Evolutionary conservation across 30 jellyfish, hydroid and myxozoan genomes (phyloP).

Genomic region (Turritopsis dohrnii): DNA sequence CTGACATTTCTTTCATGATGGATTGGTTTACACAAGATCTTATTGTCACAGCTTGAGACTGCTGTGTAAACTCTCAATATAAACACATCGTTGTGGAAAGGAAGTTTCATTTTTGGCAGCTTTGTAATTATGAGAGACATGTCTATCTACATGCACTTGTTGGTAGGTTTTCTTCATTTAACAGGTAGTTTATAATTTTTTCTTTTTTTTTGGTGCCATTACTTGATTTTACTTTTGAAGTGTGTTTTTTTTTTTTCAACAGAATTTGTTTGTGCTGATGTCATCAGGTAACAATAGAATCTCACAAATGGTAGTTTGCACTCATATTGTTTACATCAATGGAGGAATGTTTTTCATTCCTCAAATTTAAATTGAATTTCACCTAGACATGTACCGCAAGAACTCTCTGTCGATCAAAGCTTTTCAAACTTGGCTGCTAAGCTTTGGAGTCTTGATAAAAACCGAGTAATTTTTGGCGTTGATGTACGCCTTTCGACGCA

Average conservation of each 20-base stretch:
- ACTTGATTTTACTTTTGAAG: not conserved
- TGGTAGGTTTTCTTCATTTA: too few species aligned
- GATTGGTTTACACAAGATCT: not conserved
- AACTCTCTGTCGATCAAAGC: not conserved
- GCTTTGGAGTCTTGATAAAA: conserved; percentile 25
- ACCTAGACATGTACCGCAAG: not conserved
- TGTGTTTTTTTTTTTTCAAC: not conserved
- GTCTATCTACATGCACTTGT: too few species aligned
- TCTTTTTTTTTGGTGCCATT: too few species aligned
- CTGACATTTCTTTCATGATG: too few species aligned
- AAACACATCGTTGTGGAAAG: not conserved
- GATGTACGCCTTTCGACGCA: conserved; percentile 17
- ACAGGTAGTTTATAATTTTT: too few species aligned
- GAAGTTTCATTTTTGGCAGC: not conserved
- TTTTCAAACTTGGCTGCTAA: not conserved
- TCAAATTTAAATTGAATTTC: not conserved
- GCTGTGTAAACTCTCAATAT: not conserved
- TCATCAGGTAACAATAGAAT: not conserved
- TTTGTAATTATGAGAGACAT: too few species aligned
- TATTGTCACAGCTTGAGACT: not conserved
- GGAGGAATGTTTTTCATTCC: too few species aligned
- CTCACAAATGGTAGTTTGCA: too few species aligned
- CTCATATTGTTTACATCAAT: too few species aligned
- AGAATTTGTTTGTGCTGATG: not conserved
- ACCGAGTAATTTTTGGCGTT: conserved; percentile 23